These are phyloP conservation scores for Calvadosia cruxmelitensis DNA, from an alignment of 30 jellyfish, hydroid and myxozoan species.

Conservation along the genomic window DNA sequence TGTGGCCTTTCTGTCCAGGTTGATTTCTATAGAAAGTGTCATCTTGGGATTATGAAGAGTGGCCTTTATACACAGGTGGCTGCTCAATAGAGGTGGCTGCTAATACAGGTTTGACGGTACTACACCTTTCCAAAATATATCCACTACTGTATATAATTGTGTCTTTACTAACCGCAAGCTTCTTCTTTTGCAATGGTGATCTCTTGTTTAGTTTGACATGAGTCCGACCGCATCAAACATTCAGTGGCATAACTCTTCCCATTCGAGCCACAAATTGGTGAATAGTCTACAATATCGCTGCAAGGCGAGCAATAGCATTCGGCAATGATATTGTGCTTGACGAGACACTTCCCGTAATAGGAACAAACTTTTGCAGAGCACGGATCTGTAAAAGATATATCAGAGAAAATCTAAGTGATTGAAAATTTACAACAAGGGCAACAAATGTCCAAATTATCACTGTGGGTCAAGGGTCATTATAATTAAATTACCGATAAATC, in stretches of 20 bases:
- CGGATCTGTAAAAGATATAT: conserved; percentile 31
- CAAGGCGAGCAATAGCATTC: conserved; percentile 73
- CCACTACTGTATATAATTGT: no score
- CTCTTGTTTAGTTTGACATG: conserved; percentile 35
- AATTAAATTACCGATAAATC: no score
- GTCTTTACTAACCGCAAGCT: conserved; percentile 83
- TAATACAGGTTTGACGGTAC: no score
- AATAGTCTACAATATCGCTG: conserved; percentile 1
- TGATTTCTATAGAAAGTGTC: no score
- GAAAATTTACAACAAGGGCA: not conserved
- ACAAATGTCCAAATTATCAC: no score
- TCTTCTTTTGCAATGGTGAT: conserved; percentile 20
- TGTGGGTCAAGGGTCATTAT: no score
- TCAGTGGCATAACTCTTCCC: conserved; percentile 55
- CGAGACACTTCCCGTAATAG: conserved; percentile 19
- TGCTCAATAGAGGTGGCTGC: no score
- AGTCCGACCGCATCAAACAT: conserved; percentile 27
- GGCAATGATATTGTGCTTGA: conserved; percentile 21
- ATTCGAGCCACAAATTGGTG: conserved; percentile 82
- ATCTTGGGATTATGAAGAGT: no score
- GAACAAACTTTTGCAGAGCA: conserved; percentile 36
- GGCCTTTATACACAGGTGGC: no score
- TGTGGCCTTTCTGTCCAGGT: no score
- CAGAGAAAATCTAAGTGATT: not conserved
- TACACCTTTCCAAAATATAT: no score